Evolutionary conservation across 2,888 invertebrate genomes (phyloP).

Genomic region (Dolichomitus sp.): DNA sequence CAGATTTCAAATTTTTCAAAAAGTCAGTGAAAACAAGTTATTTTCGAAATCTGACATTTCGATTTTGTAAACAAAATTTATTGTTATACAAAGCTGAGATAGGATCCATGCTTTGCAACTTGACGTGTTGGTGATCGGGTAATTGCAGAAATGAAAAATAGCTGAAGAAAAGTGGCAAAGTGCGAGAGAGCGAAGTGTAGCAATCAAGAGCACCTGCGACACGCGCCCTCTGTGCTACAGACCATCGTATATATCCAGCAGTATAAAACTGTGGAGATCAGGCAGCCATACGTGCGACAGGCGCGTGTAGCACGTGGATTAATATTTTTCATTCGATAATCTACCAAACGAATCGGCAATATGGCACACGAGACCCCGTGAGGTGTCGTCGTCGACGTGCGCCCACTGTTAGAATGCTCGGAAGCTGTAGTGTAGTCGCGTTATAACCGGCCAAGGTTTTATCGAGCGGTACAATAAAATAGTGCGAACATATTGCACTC

Average conservation of each 20-base stretch:
- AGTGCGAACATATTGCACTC: conserved; percentile 75
- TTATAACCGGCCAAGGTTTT: conserved; percentile 68
- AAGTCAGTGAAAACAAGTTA: too few species aligned
- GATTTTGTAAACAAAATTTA: too few species aligned
- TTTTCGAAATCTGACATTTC: too few species aligned
- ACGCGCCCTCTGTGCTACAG: not conserved
- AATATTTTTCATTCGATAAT: conserved; percentile 70
- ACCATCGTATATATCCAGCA: conserved; percentile 22
- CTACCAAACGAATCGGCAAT: conserved; percentile 66
- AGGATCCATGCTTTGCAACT: not conserved
- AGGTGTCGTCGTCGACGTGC: conserved; percentile 34
- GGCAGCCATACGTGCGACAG: conserved; percentile 20
- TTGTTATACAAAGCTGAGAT: not conserved
- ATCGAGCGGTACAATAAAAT: conserved; percentile 79
- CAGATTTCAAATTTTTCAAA: too few species aligned
- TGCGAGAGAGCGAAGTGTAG: conserved; percentile 7
- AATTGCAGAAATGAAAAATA: conserved; percentile 32
- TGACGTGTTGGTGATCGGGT: conserved; percentile 22
- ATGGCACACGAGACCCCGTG: conserved; percentile 43
- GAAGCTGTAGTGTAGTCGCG: not conserved
- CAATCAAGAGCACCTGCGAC: conserved; percentile 51
- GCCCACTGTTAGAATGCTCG: not conserved
- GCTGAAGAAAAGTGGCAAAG: not conserved
- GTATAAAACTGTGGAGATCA: conserved; percentile 43
- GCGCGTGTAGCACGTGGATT: conserved; percentile 41